Base-by-base conservation (phyloP, 1,140 invertebrate species). In the Bombus sylvicola region DNA sequence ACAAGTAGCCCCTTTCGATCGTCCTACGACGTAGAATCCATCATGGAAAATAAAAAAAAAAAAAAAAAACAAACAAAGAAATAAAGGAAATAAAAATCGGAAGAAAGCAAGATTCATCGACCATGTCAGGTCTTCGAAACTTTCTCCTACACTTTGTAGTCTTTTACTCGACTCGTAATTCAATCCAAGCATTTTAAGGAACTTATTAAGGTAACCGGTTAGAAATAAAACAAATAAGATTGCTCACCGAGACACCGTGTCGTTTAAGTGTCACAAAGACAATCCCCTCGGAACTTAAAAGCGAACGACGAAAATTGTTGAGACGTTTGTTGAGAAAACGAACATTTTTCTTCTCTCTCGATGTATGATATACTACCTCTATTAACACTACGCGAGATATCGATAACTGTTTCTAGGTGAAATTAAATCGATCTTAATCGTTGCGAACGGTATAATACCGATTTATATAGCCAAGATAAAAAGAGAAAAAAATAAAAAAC, bases 361-460 rank as follows among this genome's bases (percentile, higher is more conserved):
- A 89, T 89, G 87, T 87, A 57, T 64, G 71, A 87, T 87, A 87
- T 85, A 89, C 88, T 90, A 90, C 89, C 89, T 90, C 88, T 89
- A 89, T 75, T 73, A 74, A 73, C 12, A 25, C 57, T 80, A 66
- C 77, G 81, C 84, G 80, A 81, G 81, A 79, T 80, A 47, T 28
- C 39, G 79, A 69, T 76, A 76, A 76, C 28, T 53, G 73, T 76
- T 53, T 80, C 47, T 68, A 85, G 41, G 25, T 31, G 69, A 81
- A 57, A 75, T 34, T 71, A 43, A 78, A 69, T 43, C 47, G 62
- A 83, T 73, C 28, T 74, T 62, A 59, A 76, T 59, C 53, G 74
- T 59, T 78, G 37, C 15, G 69, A 41, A 77, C 73, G 71, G 81
- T 68, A 22, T 9, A n/a, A 71, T 39, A 37, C 47, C 43, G 22